Evolutionary conservation across 2,113 vertebrate genomes (phyloP).

Genomic region (Xiphophorus hellerii): DNA sequence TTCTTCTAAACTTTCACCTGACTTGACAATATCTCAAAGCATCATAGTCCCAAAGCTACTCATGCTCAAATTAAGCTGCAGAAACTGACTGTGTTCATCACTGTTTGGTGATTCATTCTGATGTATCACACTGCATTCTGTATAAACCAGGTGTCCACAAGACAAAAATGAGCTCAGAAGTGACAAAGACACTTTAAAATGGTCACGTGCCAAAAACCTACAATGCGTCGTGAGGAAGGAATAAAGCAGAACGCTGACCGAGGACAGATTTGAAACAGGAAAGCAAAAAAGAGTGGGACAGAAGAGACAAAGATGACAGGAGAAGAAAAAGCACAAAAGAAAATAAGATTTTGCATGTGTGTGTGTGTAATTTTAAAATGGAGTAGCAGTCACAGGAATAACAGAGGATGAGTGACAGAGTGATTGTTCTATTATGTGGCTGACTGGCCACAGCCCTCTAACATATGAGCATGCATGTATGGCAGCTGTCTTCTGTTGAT

Average conservation of each 20-base stretch:
- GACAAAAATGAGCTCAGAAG: slow-evolving; percentile 39
- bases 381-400: slow-evolving; percentile 42
- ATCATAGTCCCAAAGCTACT: no score
- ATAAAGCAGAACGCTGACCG: slow-evolving; percentile 65
- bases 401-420: slow-evolving; percentile 68
- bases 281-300: slow-evolving; percentile 51
- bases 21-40: no score
- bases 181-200: slow-evolving; percentile 53
- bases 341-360: slow-evolving; percentile 67
- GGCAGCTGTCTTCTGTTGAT: slow-evolving; percentile 57
- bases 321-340: slow-evolving; percentile 63
- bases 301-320: slow-evolving; percentile 52
- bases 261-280: slow-evolving; percentile 64
- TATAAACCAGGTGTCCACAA: slow-evolving; percentile 26
- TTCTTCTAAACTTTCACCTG: no score
- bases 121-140: slow-evolving; percentile 31
- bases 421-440: slow-evolving; percentile 78
- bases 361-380: slow-evolving; percentile 46
- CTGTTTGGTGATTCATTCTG: slow-evolving; percentile 10
- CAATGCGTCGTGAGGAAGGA: slow-evolving; percentile 63
- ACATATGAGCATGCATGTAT: slow-evolving; percentile 68
- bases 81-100: slow-evolving; percentile 21
- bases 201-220: slow-evolving; percentile 54
- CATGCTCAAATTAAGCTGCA: no score
- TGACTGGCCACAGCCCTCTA: slow-evolving; percentile 76